Evolutionary conservation across 92 coral and sea anemone species (phyloP), one percentile per base, ranked within the genome.

Genomic region (Blastomussa wellsi): DNA sequence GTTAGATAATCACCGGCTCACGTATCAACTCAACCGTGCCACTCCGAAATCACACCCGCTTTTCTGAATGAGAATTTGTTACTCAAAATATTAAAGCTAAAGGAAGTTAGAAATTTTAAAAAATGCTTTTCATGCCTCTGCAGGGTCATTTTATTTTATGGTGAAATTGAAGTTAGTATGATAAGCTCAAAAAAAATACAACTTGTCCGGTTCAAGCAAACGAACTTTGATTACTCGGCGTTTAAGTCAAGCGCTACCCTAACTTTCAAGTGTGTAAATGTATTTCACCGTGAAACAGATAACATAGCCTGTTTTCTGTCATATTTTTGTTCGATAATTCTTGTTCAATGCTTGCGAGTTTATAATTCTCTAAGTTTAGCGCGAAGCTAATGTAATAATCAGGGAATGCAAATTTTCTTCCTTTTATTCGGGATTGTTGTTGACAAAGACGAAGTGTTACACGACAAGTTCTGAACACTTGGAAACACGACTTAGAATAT

Each of bases 371-470:
- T 22, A 32, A 15, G 72, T 79, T 64, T 41, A 51, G 76, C 20
- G 48, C 76, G 55, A 70, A 33, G 38, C 35, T 81, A 81, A 81
- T 82, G 78, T 49, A 72, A 49, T 71, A 72, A 82, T n/a, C 72
- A 26, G 20, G 79, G 79, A 70, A 82, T 82, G 79, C 86, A 82
- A 82, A 82, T 82, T 48, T 70, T 44, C 17, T 3, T 37, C 35
- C 37, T 35, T 68, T 68, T 15, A 47, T 79, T 79, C 39, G 70
- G 42, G 32, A 37, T 17, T 35, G 41, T 3, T 29, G 51, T 33
- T 70, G 79, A 73, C 80, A 83, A 74, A 41, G 41, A 36, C 53
- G 19, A 72, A 74, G 77, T 79, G 83, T 39, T 79, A 38, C 57
- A 12, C 53, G 83, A 62, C 83, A 62, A 62, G 36, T 39, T 26